A percentile compares a stretch with the other conserved stretches of the same genome.
phyloP scores from a whole-genome alignment of 2,888 invertebrate species.

The Cheiracanthium punctorium region DNA sequence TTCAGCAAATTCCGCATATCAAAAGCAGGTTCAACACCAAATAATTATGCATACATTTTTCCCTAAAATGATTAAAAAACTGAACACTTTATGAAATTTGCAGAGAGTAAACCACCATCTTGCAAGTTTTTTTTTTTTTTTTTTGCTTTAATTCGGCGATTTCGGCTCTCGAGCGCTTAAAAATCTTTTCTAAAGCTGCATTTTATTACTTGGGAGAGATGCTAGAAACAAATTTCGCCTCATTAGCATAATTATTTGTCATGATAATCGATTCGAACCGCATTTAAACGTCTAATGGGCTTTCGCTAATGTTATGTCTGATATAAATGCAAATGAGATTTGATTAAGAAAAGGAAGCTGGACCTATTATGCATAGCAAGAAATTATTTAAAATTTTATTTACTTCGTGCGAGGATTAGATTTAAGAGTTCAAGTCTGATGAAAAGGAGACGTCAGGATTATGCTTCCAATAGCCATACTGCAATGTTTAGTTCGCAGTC shows the following conservation, averaged over 20 bases:
- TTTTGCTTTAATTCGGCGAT: not conserved
- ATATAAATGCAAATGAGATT: conserved; percentile 15
- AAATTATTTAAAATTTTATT: no score
- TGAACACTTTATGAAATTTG: not conserved
- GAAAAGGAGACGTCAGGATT: no score
- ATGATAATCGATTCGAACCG: conserved; percentile 12
- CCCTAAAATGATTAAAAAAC: not conserved
- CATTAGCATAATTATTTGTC: conserved; percentile 17
- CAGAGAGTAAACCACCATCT: no score
- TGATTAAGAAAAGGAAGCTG: not conserved
- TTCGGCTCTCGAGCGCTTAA: not conserved
- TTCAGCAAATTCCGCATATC: not conserved
- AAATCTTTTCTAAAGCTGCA: not conserved
- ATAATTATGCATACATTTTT: not conserved
- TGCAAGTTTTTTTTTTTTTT: no score
- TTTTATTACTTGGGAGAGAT: not conserved
- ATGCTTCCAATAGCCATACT: no score
- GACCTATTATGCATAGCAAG: no score
- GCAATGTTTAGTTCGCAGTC: no score
- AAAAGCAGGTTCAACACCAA: not conserved
- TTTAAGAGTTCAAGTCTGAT: no score
- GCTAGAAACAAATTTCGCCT: conserved; percentile 7
- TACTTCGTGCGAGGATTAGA: no score
- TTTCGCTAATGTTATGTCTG: conserved; percentile 15
- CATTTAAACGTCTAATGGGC: conserved; percentile 17